Base-by-base conservation (phyloP, 2,888 invertebrate genomes). In the Hipparchia semele region DNA sequence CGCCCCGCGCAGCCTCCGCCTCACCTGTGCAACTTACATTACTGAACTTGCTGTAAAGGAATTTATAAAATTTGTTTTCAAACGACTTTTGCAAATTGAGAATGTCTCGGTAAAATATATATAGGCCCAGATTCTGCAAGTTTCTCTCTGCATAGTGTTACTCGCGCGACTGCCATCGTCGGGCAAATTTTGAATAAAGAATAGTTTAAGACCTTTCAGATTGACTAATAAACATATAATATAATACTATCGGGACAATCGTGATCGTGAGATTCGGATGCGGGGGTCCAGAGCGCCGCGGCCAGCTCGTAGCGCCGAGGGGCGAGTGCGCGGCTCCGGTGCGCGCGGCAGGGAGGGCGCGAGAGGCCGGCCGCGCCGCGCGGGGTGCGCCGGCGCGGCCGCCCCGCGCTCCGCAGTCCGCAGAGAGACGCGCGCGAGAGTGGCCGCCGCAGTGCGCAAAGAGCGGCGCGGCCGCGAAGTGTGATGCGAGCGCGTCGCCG, bases 401-500 rank as follows among this genome's bases (percentile, higher is more conserved):
- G 74, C 62, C 73, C 53, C 75, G 73, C 73, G 70, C 75, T 73
- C 76, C 69, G 76, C 80, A 81, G 82, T 80, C 72, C 78, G 80
- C 80, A 77, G 75, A 64, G 72, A 80, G 79, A 79, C 83, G 85
- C 84, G 87, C 84, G 83, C 83, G 87, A 80, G 87, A 86, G 81
- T 80, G 85, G 87, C 85, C 86, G 90, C 84, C 83, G 82, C 75
- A 70, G 81, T 77, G 79, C 82, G 82, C 83, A 83, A 79, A 79
- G 74, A 78, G 81, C 80, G 79, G 79, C 83, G 89, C 87, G 88
- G 88, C 87, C 89, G 88, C 87, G 86, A 86, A 87, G 86, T 89
- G 83, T 86, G 84, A 79, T 88, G 92, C 89, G 90, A 90, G 90
- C 92, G 84, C 84, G 86, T 89, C 90, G 89, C 89, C 87, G 92